These are phyloP conservation scores for Ctenosaura bakeri DNA, from an alignment of 2,797 vertebrate genomes.

Conservation along the genomic window DNA sequence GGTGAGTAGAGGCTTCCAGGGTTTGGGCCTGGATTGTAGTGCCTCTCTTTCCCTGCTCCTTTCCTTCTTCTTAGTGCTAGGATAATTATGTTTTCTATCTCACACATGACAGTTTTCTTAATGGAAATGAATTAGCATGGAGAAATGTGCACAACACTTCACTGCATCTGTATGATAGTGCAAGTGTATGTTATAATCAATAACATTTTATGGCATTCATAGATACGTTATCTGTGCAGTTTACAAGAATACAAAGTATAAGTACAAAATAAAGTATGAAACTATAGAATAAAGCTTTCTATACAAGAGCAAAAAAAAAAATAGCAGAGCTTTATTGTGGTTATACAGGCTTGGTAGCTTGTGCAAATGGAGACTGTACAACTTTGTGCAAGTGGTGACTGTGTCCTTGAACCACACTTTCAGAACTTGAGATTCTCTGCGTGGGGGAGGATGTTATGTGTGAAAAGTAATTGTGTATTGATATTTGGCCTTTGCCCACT, in stretches of 20 bases:
- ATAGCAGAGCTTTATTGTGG: neutral
- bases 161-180: neutral
- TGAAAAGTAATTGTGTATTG: neutral
- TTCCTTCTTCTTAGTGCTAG: slow-evolving; percentile 43
- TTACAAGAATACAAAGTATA: neutral
- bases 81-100: neutral
- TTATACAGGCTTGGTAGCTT: neutral
- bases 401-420: neutral
- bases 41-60: slow-evolving; percentile 54
- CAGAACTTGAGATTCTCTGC: neutral
- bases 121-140: neutral
- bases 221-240: neutral
- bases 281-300: neutral
- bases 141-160: neutral
- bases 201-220: neutral
- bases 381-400: neutral
- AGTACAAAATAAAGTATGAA: neutral
- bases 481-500: neutral
- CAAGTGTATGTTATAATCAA: neutral
- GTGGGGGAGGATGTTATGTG: neutral
- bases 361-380: neutral
- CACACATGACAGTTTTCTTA: slow-evolving; percentile 14
- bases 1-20: slow-evolving; percentile 74
- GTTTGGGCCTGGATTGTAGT: slow-evolving; percentile 40
- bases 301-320: neutral